Base-by-base conservation (phyloP, 2,113 vertebrate species). In the Epinephelus lanceolatus region DNA sequence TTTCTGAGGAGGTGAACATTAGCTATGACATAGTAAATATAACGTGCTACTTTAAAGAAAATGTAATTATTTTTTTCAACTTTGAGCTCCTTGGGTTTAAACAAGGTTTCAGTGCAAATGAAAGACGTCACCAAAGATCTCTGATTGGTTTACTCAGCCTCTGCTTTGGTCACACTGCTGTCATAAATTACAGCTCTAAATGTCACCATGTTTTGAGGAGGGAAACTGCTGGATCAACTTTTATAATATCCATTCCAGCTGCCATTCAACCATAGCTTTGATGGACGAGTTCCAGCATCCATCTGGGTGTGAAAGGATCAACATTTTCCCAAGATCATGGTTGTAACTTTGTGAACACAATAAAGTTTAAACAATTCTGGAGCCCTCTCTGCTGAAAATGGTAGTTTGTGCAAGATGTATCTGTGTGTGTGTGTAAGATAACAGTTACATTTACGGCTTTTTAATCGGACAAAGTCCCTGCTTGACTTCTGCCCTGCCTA, bases 401-500 rank as follows among this genome's bases (percentile, higher is more conserved):
- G 23, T 49, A 8, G 10, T 17, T 30, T 45, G n/a, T 68, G 30
- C 33, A 14, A 40, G 21, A 42, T 68, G 19, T 42, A 6, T 73
- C 23, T 47, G 7, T 71, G 40, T 59, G 53, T 59, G 53, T 74
- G 5, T 59, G 55, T 19, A 12, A 9, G 7, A 45, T 19, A 25
- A 57, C 21, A 33, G 27, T 57, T 55, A 77, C 51, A 62, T 57
- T n/a, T 14, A 52, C 49, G 51, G 40, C 37, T 21, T 72, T 71
- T 13, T 27, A 55, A 76, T 49, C 40, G 69, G 30, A 86, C 23
- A 78, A 72, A 71, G 55, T 51, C 45, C 17, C 25, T 14, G 42
- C 66, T 80, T 83, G 76, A 72, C 62, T 75, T 68, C 51, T 79
- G 33, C 69, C 19, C 37, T 78, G 11, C 11, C 2, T 74, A 83